A percentile compares a stretch with the other conserved stretches of the same genome.
Evolutionary conservation across 1,140 invertebrate species (phyloP).

Genomic region (Drosophila suzukii): DNA sequence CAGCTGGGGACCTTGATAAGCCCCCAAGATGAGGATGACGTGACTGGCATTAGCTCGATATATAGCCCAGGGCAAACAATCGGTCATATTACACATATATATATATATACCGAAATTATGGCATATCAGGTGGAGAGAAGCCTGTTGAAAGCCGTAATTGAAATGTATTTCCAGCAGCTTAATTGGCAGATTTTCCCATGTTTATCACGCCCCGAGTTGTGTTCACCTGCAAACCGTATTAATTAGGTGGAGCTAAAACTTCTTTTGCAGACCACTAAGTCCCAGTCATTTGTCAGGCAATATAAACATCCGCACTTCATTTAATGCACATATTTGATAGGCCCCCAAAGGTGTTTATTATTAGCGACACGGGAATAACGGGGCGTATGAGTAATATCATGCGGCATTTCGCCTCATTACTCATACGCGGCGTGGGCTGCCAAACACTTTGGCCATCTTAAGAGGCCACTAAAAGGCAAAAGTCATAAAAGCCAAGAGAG

Average conservation of each 20-base stretch:
- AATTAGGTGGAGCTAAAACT: constrained; percentile 26
- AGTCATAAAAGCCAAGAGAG: constrained; percentile 70
- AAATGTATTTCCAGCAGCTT: constrained; percentile 40
- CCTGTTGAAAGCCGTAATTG: constrained; percentile 21
- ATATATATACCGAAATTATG: background rate
- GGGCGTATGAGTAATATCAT: constrained; percentile 75
- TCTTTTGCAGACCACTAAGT: background rate
- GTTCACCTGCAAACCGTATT: constrained; percentile 10
- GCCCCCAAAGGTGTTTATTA: constrained; percentile 77
- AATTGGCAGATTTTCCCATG: constrained; percentile 24
- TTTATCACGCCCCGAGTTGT: constrained; percentile 1
- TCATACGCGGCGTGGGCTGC: constrained; percentile 58
- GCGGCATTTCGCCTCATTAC: constrained; percentile 60
- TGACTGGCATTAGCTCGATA: constrained; percentile 37
- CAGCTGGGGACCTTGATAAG: constrained; percentile 48
- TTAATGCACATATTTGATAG: constrained; percentile 68
- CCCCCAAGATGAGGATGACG: constrained; percentile 17
- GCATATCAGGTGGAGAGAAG: constrained; percentile 1
- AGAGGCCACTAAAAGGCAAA: constrained; percentile 80
- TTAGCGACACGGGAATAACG: constrained; percentile 77
- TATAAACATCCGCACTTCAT: constrained; percentile 30
- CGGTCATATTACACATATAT: background rate
- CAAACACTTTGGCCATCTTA: constrained; percentile 69
- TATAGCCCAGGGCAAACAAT: constrained; percentile 20
- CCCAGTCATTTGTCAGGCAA: constrained; percentile 38